A percentile compares a stretch with the other conserved stretches of the same genome.
phyloP scores from a whole-genome alignment of 1,140 invertebrate genomes.

The Ceratitis capitata region DNA sequence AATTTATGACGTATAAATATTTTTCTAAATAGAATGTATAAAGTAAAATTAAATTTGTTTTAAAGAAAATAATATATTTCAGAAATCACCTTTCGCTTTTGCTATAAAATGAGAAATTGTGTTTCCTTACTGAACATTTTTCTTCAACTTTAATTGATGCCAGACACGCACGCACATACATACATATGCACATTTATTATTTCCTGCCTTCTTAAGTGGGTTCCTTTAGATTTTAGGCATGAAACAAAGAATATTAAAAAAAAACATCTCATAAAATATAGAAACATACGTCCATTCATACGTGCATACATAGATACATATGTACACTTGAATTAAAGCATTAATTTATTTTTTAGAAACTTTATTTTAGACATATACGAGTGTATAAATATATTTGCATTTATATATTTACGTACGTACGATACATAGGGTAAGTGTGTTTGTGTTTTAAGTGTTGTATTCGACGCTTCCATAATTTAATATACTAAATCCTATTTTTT shows the following conservation, averaged over 20 bases:
- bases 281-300: not conserved
- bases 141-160: constrained; percentile 16
- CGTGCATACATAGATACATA: not conserved
- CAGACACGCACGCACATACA: too few species aligned
- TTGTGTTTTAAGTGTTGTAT: too few species aligned
- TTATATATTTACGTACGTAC: not conserved
- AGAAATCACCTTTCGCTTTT: not conserved
- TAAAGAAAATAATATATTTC: not conserved
- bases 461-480: too few species aligned
- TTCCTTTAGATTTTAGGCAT: not conserved
- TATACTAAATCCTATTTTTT: too few species aligned
- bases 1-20: not conserved
- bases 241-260: not conserved
- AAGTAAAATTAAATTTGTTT: not conserved
- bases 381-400: not conserved
- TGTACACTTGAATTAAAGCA: not conserved
- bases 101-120: not conserved
- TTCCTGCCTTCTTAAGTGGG: constrained; percentile 2
- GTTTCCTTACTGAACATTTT: not conserved
- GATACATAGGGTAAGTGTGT: too few species aligned
- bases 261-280: not conserved
- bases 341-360: not conserved
- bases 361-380: not conserved
- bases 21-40: not conserved
- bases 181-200: not conserved